A percentile compares a stretch with the other conserved stretches of the same genome.
Conservation (phyloP, 1,140 invertebrate species). For the Lepidurus couesii region DNA sequence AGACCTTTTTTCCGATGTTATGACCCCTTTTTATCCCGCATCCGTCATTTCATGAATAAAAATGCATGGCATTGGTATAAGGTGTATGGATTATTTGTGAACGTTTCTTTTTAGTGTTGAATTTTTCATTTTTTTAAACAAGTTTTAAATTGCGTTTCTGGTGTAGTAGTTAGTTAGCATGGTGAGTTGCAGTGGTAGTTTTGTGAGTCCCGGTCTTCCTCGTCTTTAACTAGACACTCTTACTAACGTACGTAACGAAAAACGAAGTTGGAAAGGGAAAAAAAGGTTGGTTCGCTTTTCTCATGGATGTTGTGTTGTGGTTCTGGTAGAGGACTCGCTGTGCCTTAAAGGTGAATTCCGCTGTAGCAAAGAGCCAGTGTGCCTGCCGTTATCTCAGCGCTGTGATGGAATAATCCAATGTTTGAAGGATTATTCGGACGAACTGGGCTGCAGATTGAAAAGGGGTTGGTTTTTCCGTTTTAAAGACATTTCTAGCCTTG, state of each 20-base stretch:
- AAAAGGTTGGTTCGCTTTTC: conserved; percentile 20
- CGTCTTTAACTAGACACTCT: not conserved
- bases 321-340: not conserved
- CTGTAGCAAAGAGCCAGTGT: conserved; percentile 55
- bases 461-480: conserved; percentile 35
- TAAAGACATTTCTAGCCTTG: conserved; percentile 4
- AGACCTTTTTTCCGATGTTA: not conserved
- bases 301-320: conserved; percentile 20
- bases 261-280: not conserved
- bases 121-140: not conserved
- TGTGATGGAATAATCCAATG: conserved; percentile 66
- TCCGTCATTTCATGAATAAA: conserved; percentile 10
- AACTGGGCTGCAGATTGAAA: conserved; percentile 53
- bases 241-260: conserved; percentile 23
- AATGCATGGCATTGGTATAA: conserved; percentile 16
- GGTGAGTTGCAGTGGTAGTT: not conserved
- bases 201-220: not conserved
- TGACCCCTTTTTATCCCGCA: not conserved
- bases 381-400: conserved; percentile 54
- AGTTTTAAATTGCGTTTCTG: not conserved
- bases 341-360: conserved; percentile 45
- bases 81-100: not conserved
- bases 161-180: conserved; percentile 3
- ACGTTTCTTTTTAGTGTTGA: conserved; percentile 4
- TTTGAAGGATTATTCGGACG: conserved; percentile 59